A percentile compares a stretch with the other conserved stretches of the same genome.
Evolutionary conservation across 2,113 vertebrate genomes (phyloP).

Genomic region (Myrmecophaga tridactyla): DNA sequence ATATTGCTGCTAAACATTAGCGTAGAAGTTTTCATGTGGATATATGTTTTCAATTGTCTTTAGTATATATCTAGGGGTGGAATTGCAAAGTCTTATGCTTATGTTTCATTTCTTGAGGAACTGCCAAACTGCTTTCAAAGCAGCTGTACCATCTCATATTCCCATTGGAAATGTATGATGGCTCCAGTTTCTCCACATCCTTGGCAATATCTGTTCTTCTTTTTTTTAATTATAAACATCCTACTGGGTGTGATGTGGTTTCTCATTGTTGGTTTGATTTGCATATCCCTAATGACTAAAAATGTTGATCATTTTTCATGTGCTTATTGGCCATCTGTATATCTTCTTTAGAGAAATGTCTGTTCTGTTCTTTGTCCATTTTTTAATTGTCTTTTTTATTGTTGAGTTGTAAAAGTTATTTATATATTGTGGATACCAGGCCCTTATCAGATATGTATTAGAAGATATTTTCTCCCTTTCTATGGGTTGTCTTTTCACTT

Average conservation of each 20-base stretch:
- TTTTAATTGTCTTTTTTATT: background rate
- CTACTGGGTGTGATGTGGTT: background rate
- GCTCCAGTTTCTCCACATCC: conserved; percentile 20
- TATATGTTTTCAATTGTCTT: conserved; percentile 27
- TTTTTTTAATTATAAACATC: conserved; percentile 2
- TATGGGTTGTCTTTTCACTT: background rate
- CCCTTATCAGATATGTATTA: background rate
- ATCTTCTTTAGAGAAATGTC: conserved; percentile 42
- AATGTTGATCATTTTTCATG: background rate
- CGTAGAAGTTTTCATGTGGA: background rate
- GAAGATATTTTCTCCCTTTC: background rate
- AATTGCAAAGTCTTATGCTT: background rate
- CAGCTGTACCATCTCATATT: conserved; percentile 33
- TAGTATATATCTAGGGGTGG: background rate
- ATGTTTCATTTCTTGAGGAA: conserved; percentile 19
- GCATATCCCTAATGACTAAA: conserved; percentile 34
- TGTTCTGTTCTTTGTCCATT: background rate
- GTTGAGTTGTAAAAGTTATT: background rate
- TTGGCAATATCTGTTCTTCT: conserved; percentile 27
- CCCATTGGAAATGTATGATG: background rate
- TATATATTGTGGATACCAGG: background rate
- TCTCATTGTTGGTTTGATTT: conserved; percentile 30
- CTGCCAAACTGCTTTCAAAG: conserved; percentile 45
- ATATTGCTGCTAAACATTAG: background rate
- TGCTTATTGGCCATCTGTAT: background rate